phyloP scores from a whole-genome alignment of 2,113 vertebrate species.

The Xiphophorus hellerii region DNA sequence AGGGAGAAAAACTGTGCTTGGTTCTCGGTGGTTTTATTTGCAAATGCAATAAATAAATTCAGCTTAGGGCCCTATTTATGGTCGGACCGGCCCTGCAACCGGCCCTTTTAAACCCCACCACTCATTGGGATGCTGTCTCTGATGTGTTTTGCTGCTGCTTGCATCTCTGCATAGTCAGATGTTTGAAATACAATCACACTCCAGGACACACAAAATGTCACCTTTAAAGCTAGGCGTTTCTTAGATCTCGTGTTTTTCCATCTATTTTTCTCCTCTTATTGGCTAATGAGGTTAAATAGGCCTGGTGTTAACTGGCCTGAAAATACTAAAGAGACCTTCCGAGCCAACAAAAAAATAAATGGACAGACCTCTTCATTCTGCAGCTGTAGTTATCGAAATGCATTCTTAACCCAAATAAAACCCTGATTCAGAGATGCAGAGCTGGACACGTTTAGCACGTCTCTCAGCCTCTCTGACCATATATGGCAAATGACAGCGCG shows the following conservation, averaged over 20 bases:
- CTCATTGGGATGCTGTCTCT: slow-evolving; percentile 66
- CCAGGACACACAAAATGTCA: not conserved
- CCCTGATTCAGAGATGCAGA: slow-evolving; percentile 15
- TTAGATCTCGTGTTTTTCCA: not conserved
- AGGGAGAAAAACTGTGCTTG: too few relatives aligned
- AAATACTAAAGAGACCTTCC: slow-evolving; percentile 25
- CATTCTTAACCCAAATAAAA: slow-evolving; percentile 1
- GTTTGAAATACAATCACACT: slow-evolving; percentile 9
- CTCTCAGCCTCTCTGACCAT: slow-evolving; percentile 58
- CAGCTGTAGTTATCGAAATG: slow-evolving; percentile 2
- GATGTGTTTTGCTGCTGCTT: slow-evolving; percentile 60
- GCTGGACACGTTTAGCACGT: slow-evolving; percentile 22
- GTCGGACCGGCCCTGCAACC: slow-evolving; percentile 9
- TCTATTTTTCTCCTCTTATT: not conserved
- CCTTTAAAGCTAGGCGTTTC: not conserved
- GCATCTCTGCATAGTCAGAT: slow-evolving; percentile 31
- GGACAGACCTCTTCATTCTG: not conserved
- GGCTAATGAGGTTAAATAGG: slow-evolving; percentile 26
- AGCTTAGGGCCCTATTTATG: not conserved
- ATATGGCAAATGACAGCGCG: slow-evolving; percentile 57
- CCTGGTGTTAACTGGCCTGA: slow-evolving; percentile 42
- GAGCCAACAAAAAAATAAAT: not conserved
- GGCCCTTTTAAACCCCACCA: slow-evolving; percentile 26
- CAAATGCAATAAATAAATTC: not conserved
- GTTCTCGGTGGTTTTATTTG: too few relatives aligned